Conservation (phyloP, 2,888 invertebrate genomes). For the Apamea anceps region DNA sequence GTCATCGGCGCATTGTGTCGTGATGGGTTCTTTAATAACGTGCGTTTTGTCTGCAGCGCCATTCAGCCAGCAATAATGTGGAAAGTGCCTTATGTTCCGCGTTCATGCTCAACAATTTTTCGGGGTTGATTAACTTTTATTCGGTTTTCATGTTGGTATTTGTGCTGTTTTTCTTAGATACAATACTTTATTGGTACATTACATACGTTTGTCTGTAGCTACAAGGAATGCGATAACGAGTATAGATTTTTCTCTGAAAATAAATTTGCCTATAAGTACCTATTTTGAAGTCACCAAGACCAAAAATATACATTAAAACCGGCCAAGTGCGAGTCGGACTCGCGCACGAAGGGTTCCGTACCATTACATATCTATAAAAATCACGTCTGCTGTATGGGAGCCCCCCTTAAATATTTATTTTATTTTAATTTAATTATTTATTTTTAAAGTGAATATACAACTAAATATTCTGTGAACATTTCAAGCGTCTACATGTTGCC, state of each 20-base stretch:
- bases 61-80: constrained; percentile 58
- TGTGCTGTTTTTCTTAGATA: not conserved
- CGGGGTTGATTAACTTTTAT: constrained; percentile 47
- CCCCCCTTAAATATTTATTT: no score
- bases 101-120: constrained; percentile 35
- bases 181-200: not conserved
- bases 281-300: not conserved
- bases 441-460: no score
- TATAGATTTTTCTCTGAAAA: not conserved
- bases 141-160: constrained; percentile 12
- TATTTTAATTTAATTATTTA: no score
- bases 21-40: constrained; percentile 82
- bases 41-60: constrained; percentile 70
- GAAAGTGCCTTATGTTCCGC: constrained; percentile 53
- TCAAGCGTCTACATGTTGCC: no score
- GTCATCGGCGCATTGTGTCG: constrained; percentile 84
- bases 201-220: not conserved
- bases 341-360: no score
- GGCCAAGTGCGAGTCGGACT: no score
- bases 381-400: no score
- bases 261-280: not conserved
- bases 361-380: no score
- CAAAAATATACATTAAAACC: not conserved
- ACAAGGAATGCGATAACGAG: not conserved
- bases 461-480: no score